Base-by-base conservation (phyloP, 2,888 invertebrate genomes). In the Liopterus haemorrhoidalis region DNA sequence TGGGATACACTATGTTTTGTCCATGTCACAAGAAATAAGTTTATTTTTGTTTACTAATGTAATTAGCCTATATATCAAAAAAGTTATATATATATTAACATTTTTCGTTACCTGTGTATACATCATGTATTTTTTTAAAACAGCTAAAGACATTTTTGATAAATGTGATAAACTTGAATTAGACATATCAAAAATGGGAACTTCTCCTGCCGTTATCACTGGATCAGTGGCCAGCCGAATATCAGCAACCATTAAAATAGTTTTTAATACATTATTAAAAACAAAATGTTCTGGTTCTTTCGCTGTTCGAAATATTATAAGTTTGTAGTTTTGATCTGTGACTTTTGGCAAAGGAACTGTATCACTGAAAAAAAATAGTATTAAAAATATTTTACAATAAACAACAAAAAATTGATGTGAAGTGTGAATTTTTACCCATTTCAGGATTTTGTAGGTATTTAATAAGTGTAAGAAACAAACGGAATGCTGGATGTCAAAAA, bases 181-280 rank as follows among this genome's bases (percentile, higher is more conserved):
- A 1, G 73, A 71, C 61, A 82, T 78, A 61, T 84, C 84, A 53
- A 83, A 83, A 35, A 84, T 78, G 0, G 82, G 82, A 38, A 84
- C 72, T 60, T 84, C 84, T 1, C 84, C 84, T 0, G 76, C 72
- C 0, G 79, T 73, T 35, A 79, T 70, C 24, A 76, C 74, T 1
- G 70, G 69, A 49, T 79, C 79, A 2, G 64, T 65, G 11, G 67
- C 61, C 52, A 84, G 71, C 48, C 84, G 71, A 15, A 81, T 74
- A 60, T 85, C 84, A 4, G 81, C 81, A 32, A 84, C 66, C 76
- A 83, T 81, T 64, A 83, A 82, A 70, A 83, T 82, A 0, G 79
- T 74, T 65, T 81, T 82, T 33, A 81, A 70, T 2, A 76, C 73
- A 53, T 81, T 80, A 25, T 75, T 70, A 64, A 81, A 83, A 57